Conservation (phyloP, 2,888 invertebrate species). For the Busseola fusca region DNA sequence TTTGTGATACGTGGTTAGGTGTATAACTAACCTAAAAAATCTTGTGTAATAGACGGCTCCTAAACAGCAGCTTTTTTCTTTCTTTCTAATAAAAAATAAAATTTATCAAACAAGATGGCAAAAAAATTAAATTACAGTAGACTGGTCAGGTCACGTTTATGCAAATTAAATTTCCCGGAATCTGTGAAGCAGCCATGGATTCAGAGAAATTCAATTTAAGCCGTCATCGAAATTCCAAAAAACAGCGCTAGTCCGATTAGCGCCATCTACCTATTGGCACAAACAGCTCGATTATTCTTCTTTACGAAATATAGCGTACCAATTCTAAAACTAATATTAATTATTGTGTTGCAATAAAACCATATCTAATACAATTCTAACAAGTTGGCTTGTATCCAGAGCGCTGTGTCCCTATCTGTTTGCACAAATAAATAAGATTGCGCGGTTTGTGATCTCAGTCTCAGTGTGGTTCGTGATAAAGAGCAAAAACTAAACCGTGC, state of each 20-base stretch:
- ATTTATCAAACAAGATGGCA: not conserved
- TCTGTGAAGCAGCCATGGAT: not conserved
- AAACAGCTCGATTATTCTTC: conserved; percentile 28
- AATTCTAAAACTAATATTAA: conserved; percentile 46
- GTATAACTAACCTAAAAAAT: no score
- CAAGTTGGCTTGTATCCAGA: conserved; percentile 58
- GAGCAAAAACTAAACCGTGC: conserved; percentile 23
- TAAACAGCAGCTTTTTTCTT: no score
- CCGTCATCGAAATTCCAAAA: not conserved
- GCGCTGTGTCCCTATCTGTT: conserved; percentile 34
- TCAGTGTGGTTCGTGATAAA: conserved; percentile 16
- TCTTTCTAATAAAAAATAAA: not conserved
- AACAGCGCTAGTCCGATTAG: conserved; percentile 8
- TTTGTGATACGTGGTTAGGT: no score
- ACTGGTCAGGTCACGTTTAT: not conserved
- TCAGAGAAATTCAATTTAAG: not conserved
- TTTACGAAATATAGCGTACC: conserved; percentile 31
- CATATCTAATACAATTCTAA: conserved; percentile 55
- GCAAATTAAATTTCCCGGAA: not conserved
- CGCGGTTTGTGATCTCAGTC: conserved; percentile 40
- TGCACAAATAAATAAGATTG: conserved; percentile 54
- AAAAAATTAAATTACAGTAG: not conserved
- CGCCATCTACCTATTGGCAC: conserved; percentile 39
- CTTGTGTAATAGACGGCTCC: no score
- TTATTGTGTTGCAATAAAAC: conserved; percentile 56